Percentiles rank a stretch among this genome's conserved stretches.
phyloP scores from a whole-genome alignment of 2,797 vertebrate genomes.

The Anniella stebbinsi region DNA sequence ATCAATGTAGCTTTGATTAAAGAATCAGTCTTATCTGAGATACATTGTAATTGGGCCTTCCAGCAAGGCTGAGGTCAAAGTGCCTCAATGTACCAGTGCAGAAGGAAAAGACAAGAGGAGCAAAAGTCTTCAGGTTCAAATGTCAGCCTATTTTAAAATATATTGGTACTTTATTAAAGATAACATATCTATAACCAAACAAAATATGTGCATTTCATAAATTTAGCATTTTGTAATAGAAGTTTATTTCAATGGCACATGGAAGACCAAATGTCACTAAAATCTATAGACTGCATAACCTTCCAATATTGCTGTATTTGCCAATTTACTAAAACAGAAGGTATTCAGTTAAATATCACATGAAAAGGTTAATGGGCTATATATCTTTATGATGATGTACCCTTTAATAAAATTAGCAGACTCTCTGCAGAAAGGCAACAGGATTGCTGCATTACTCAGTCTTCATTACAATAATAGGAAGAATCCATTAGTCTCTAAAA shows the following conservation, averaged over 20 bases:
- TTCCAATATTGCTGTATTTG: background rate
- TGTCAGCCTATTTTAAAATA: background rate
- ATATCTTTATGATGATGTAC: background rate
- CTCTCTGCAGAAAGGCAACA: background rate
- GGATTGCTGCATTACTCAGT: background rate
- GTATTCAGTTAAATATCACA: background rate
- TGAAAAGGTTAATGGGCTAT: background rate
- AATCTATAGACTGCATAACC: background rate
- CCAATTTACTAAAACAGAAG: background rate
- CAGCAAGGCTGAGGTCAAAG: slow-evolving; percentile 24
- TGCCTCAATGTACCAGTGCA: slow-evolving; percentile 8
- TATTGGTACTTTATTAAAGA: background rate
- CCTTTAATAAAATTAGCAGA: background rate
- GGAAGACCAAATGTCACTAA: background rate
- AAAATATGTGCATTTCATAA: background rate
- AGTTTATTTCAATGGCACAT: background rate
- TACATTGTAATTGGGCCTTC: slow-evolving; percentile 28
- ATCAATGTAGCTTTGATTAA: slow-evolving; percentile 57
- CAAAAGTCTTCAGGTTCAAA: background rate
- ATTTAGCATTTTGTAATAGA: background rate
- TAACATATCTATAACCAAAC: background rate
- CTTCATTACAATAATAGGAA: background rate
- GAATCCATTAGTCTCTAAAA: background rate
- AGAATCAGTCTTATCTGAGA: slow-evolving; percentile 31
- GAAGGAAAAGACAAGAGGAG: background rate